Conservation (phyloP, 2,113 vertebrate species). For the Phylloscopus whistleri region DNA sequence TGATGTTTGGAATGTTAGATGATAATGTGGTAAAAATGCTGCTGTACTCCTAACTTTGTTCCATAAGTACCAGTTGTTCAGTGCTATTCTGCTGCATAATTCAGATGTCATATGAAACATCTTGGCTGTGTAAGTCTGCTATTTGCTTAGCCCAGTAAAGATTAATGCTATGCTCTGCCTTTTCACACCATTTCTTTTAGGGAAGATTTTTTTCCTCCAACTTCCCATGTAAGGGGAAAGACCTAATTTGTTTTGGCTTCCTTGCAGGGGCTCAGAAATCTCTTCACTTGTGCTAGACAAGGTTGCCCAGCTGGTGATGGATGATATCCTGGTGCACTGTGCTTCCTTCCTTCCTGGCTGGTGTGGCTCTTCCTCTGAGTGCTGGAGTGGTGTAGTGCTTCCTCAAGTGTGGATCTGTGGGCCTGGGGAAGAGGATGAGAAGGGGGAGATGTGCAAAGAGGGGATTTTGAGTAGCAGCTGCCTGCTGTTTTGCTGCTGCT, state of each 20-base stretch:
- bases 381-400: neutral
- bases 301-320: neutral
- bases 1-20: neutral
- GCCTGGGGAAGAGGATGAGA: neutral
- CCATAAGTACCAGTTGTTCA: neutral
- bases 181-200: neutral
- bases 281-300: neutral
- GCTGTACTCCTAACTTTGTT: neutral
- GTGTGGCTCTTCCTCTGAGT: neutral
- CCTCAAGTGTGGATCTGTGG: neutral
- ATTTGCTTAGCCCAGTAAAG: neutral
- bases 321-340: neutral
- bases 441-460: neutral
- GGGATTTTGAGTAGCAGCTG: neutral
- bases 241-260: neutral
- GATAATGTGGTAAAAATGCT: neutral
- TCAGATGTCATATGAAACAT: slow-evolving; percentile 11
- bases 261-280: neutral
- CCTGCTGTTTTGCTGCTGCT: accelerated
- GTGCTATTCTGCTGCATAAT: slow-evolving; percentile 39
- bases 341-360: neutral
- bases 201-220: neutral
- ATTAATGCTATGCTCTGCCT: neutral
- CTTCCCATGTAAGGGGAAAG: neutral
- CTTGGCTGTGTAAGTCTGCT: slow-evolving; percentile 11